Evolutionary conservation across 2,113 vertebrate species (phyloP), one percentile per base, ranked within the genome.

Genomic region (Eulacestoma nigropectus): DNA sequence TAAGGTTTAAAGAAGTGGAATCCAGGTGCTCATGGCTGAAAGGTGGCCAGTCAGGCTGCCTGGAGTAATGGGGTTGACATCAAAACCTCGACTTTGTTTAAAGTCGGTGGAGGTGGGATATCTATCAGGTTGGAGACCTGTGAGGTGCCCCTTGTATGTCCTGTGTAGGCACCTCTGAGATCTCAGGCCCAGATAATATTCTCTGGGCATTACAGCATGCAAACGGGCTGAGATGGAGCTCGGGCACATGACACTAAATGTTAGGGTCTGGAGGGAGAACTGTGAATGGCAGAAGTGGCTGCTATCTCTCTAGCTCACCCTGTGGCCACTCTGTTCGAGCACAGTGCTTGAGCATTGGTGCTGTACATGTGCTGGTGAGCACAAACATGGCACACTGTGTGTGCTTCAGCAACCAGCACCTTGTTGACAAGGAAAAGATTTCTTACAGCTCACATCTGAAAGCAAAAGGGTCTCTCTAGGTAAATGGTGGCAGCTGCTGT

Each of bases 231-330:
- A 72, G 37, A 22, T 7, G 6, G 15, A 52, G 3, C 32, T 65
- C 0, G 0, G 22, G 53, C 11, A 73, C 5, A 1, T 0, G 0
- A 11, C n/a, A 57, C 13, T 29, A 18, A 8, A 49, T 72, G 87
- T 84, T 16, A 47, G 50, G 78, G 22, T 72, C 65, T 82, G 39
- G n/a, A n/a, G n/a, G 65, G 44, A 84, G 52, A 81, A 16, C 1
- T 70, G 32, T 42, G 52, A 72, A 32, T 8, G 33, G 20, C n/a
- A 33, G 13, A 72, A 82, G 50, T 67, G 33, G 27, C 19, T 85
- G 16, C 62, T 63, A 4, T 56, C 13, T 69, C 18, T 57, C n/a
- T 57, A 35, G 33, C 10, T 10, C 50, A 76, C 5, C 19, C 39
- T 33, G 9, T 59, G 42, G 10, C 33, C 9, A 29, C 7, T 53